A percentile compares a stretch with the other conserved stretches of the same genome.
These are phyloP conservation scores for Poecile atricapillus DNA, from an alignment of 2,113 vertebrate genomes.

Conservation along the genomic window DNA sequence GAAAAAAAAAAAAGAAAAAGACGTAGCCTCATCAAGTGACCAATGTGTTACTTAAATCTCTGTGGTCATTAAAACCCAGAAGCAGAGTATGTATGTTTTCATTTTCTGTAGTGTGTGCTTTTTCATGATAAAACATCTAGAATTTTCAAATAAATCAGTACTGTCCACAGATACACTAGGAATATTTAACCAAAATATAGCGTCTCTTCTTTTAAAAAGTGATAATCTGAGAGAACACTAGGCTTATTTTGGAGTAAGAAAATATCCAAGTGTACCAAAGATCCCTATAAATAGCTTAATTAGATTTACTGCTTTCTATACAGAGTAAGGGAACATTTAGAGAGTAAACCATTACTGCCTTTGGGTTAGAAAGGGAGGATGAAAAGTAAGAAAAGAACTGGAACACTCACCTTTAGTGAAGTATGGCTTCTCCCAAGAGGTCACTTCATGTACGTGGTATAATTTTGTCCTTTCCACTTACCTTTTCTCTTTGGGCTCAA, in stretches of 20 bases:
- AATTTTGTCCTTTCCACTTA: background rate
- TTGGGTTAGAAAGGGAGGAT: background rate
- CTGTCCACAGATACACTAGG: too few relatives aligned
- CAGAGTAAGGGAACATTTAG: background rate
- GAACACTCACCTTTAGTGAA: background rate
- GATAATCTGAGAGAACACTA: background rate
- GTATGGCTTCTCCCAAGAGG: background rate
- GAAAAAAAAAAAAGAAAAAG: background rate
- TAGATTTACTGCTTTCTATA: background rate
- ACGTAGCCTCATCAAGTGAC: background rate
- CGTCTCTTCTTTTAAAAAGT: background rate
- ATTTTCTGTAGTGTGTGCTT: background rate
- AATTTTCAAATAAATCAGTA: background rate
- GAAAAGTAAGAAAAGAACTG: background rate
- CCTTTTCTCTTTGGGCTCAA: background rate
- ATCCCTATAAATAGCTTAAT: background rate
- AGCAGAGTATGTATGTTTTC: fast-evolving
- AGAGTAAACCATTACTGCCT: background rate
- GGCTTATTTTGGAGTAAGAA: background rate
- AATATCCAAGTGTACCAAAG: background rate
- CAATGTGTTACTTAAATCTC: background rate
- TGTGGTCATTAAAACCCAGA: background rate
- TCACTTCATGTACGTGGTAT: background rate
- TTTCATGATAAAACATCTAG: background rate
- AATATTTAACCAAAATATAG: background rate